Percentiles rank a stretch among this genome's conserved stretches.
phyloP scores from a whole-genome alignment of 2,797 vertebrate genomes.

The Steatocranus sp. region DNA sequence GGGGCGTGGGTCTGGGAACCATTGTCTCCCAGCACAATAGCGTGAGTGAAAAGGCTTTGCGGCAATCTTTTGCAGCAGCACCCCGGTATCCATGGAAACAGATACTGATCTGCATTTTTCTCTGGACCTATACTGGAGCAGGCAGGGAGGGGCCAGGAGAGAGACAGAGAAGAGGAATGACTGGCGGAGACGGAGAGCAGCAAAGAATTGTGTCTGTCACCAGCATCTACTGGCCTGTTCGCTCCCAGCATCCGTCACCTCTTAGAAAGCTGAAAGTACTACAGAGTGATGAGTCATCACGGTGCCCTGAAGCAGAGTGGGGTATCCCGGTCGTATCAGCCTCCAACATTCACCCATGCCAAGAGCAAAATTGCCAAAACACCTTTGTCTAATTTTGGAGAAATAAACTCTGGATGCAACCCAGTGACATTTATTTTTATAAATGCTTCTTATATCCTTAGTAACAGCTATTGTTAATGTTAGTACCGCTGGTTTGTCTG shows the following conservation, averaged over 20 bases:
- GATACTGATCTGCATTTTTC: conserved; percentile 72
- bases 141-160: neutral
- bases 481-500: neutral
- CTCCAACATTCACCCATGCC: neutral
- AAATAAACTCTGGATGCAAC: neutral
- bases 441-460: neutral
- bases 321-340: conserved; percentile 13
- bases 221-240: neutral
- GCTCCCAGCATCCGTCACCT: neutral
- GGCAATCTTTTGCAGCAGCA: conserved; percentile 72
- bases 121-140: conserved; percentile 38
- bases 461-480: neutral
- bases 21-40: conserved; percentile 80
- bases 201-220: conserved; percentile 34
- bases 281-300: conserved; percentile 33
- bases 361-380: neutral
- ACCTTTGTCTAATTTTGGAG: neutral
- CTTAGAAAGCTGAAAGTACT: neutral
- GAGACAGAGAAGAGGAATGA: neutral
- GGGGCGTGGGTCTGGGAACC: conserved; percentile 52
- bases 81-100: conserved; percentile 81
- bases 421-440: neutral
- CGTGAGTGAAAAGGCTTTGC: conserved; percentile 70
- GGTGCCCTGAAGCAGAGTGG: neutral
- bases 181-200: neutral